Percentiles rank a stretch among this genome's conserved stretches.
These are phyloP conservation scores for Brachyhypopomus gauderio DNA, from an alignment of 2,113 vertebrate genomes.

Conservation along the genomic window DNA sequence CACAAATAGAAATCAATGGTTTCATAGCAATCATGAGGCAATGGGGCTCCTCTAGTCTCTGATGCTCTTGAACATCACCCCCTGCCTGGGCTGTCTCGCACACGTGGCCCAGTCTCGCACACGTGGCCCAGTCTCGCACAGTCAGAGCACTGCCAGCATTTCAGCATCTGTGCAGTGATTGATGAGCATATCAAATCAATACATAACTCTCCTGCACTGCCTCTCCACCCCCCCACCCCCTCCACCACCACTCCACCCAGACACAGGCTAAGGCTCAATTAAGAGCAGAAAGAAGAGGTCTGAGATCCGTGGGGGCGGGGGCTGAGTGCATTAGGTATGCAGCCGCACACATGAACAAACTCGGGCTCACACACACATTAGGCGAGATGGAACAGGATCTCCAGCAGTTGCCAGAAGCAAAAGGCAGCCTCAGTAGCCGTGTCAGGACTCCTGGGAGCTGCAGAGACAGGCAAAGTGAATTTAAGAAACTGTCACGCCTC, in stretches of 20 bases:
- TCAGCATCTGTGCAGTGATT: no score
- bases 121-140: no score
- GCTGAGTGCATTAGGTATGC: background rate
- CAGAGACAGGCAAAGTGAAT: constrained; percentile 19
- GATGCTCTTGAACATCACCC: background rate
- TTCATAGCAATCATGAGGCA: background rate
- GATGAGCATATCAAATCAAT: no score
- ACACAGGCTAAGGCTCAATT: background rate
- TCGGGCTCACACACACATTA: constrained; percentile 24
- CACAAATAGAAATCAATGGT: constrained; percentile 33
- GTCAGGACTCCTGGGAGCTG: constrained; percentile 11
- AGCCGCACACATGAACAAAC: constrained; percentile 16
- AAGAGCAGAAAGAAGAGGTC: background rate
- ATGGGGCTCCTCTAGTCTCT: background rate
- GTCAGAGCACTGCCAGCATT: no score
- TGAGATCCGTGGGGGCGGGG: background rate
- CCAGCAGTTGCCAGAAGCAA: constrained; percentile 36
- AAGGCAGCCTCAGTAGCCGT: constrained; percentile 21
- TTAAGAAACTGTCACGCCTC: constrained; percentile 19
- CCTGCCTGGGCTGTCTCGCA: background rate
- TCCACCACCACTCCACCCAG: no score
- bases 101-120: no score
- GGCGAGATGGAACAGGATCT: constrained; percentile 17
- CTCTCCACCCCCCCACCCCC: no score
- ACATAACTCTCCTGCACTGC: no score